These are phyloP conservation scores for Nothocercus julius DNA, from an alignment of 2,113 vertebrate species.

Conservation along the genomic window DNA sequence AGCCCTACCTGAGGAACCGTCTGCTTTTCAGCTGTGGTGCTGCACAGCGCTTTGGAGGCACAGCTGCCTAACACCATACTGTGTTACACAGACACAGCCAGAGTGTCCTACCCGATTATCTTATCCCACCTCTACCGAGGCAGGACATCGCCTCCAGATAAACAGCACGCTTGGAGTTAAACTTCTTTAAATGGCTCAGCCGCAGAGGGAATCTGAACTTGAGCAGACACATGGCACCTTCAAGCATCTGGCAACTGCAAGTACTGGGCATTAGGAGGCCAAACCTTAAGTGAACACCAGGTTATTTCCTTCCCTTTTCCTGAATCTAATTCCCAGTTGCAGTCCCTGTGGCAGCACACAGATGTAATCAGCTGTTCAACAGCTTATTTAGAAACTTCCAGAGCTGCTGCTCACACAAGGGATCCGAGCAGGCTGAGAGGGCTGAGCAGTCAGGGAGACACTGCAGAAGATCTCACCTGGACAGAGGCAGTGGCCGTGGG, in stretches of 20 bases:
- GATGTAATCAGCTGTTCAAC: not conserved
- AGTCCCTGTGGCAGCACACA: not conserved
- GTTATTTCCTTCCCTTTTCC: not conserved
- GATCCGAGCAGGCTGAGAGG: not conserved
- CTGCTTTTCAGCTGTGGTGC: not conserved
- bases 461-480: not conserved
- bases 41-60: not conserved
- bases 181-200: not conserved
- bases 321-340: not conserved
- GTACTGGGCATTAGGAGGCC: not conserved
- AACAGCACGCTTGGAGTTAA: not conserved
- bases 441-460: not conserved
- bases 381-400: not conserved
- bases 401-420: not conserved
- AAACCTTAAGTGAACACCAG: not conserved
- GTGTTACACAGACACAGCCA: not conserved
- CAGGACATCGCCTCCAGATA: rapidly evolving
- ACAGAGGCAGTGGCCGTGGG: not conserved
- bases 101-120: not conserved
- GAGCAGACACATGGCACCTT: not conserved
- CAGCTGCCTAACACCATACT: rapidly evolving
- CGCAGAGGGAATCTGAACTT: not conserved
- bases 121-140: rapidly evolving
- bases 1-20: not conserved
- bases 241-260: not conserved